Conservation (phyloP, 2,888 invertebrate species). For the Heliothis peltigera region DNA sequence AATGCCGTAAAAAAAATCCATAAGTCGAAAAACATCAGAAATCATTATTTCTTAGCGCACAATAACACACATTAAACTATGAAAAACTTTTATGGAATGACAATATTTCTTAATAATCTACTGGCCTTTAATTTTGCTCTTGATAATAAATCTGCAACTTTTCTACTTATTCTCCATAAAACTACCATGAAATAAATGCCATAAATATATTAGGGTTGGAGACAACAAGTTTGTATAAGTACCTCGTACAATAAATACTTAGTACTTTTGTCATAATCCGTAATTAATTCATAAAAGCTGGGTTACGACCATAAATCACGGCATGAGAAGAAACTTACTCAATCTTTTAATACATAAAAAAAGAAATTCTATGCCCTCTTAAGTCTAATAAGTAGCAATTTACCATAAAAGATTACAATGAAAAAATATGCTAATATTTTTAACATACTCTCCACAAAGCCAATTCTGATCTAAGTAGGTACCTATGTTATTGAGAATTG, state of each 20-base stretch:
- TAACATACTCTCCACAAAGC: conserved; percentile 2
- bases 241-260: no score
- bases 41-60: neutral
- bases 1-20: neutral
- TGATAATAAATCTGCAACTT: conserved; percentile 26
- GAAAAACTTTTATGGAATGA: conserved; percentile 17
- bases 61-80: conserved; percentile 1
- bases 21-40: neutral
- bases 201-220: conserved; percentile 4
- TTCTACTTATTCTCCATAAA: conserved; percentile 17
- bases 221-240: neutral
- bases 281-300: no score
- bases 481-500: conserved; percentile 6
- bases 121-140: neutral
- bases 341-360: no score
- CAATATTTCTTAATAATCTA: conserved; percentile 21
- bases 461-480: conserved; percentile 1
- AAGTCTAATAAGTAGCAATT: no score
- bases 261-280: no score
- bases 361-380: no score
- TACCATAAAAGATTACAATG: no score
- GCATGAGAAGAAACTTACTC: no score
- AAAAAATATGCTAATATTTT: neutral
- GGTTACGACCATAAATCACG: no score
- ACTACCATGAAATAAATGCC: conserved; percentile 17